Percentiles rank a stretch among this genome's conserved stretches.
Evolutionary conservation across 1,140 invertebrate genomes (phyloP).

Genomic region (Monomorium pharaonis): DNA sequence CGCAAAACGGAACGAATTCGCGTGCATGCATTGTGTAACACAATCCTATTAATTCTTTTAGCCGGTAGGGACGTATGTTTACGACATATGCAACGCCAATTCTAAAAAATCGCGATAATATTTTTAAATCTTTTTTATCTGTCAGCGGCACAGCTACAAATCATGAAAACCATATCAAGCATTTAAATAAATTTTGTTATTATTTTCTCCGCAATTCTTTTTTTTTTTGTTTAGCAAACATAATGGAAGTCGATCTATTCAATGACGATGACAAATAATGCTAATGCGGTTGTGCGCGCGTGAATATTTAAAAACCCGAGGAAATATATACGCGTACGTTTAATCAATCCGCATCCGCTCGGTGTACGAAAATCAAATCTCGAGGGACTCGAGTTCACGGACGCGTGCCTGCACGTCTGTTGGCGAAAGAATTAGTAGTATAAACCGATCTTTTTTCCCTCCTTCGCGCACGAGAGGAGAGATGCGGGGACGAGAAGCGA

Average conservation of each 20-base stretch:
- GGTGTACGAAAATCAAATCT: too few species aligned
- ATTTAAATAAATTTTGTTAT: slow-evolving; percentile 11
- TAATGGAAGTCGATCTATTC: neutral
- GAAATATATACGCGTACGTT: neutral
- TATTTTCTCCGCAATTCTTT: neutral
- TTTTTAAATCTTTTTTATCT: slow-evolving; percentile 4
- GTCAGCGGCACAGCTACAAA: neutral
- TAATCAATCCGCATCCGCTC: neutral
- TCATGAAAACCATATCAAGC: neutral
- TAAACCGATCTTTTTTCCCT: slow-evolving; percentile 14
- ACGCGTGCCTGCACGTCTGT: neutral
- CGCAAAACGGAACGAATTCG: slow-evolving; percentile 13
- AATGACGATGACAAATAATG: neutral
- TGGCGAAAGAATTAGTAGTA: slow-evolving; percentile 30
- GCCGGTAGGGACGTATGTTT: slow-evolving; percentile 20
- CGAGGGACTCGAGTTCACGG: neutral
- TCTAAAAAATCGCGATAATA: slow-evolving; percentile 41
- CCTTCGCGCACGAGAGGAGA: neutral
- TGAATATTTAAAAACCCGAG: neutral
- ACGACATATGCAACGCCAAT: slow-evolving; percentile 13
- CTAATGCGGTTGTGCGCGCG: neutral
- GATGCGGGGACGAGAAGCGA: neutral
- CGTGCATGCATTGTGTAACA: neutral
- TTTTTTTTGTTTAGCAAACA: neutral
- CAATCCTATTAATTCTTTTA: slow-evolving; percentile 39